Evolutionary conservation across 2,888 invertebrate species (phyloP).

Genomic region (Ypsolopha scabrella): DNA sequence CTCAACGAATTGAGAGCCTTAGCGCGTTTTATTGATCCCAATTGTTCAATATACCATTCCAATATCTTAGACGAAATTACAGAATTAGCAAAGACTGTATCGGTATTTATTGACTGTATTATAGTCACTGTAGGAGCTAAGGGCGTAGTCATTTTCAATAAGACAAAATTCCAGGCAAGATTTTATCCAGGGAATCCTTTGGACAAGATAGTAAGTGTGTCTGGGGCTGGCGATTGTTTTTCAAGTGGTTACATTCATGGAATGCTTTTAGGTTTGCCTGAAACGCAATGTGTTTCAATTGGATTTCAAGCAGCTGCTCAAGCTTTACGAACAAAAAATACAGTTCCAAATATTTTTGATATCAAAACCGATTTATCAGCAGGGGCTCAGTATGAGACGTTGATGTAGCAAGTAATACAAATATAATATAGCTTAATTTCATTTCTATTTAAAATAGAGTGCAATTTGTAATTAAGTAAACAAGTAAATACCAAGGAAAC

Average conservation of each 20-base stretch:
- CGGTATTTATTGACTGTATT: slow-evolving; percentile 63
- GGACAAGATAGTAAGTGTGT: slow-evolving; percentile 74
- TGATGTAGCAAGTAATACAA: too few species aligned
- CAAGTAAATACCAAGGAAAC: too few species aligned
- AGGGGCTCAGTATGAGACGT: too few species aligned
- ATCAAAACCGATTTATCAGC: neutral
- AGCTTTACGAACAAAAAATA: slow-evolving; percentile 68
- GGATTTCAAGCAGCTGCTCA: slow-evolving; percentile 74
- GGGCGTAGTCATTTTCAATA: slow-evolving; percentile 67
- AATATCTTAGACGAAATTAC: slow-evolving; percentile 30
- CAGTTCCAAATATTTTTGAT: slow-evolving; percentile 60
- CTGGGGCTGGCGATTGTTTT: slow-evolving; percentile 88
- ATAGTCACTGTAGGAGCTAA: slow-evolving; percentile 73
- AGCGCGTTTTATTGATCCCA: slow-evolving; percentile 56
- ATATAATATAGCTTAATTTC: too few species aligned
- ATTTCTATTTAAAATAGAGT: too few species aligned
- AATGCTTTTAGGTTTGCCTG: slow-evolving; percentile 62
- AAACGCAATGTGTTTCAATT: slow-evolving; percentile 70
- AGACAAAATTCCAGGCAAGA: slow-evolving; percentile 18
- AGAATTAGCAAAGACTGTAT: slow-evolving; percentile 39
- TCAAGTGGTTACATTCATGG: slow-evolving; percentile 77
- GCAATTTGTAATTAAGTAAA: too few species aligned
- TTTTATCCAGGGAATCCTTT: slow-evolving; percentile 43
- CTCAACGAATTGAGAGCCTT: slow-evolving; percentile 80
- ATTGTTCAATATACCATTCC: slow-evolving; percentile 20